A percentile compares a stretch with the other conserved stretches of the same genome.
phyloP scores from a whole-genome alignment of 2,797 vertebrate genomes.

The Xenops minutus region DNA sequence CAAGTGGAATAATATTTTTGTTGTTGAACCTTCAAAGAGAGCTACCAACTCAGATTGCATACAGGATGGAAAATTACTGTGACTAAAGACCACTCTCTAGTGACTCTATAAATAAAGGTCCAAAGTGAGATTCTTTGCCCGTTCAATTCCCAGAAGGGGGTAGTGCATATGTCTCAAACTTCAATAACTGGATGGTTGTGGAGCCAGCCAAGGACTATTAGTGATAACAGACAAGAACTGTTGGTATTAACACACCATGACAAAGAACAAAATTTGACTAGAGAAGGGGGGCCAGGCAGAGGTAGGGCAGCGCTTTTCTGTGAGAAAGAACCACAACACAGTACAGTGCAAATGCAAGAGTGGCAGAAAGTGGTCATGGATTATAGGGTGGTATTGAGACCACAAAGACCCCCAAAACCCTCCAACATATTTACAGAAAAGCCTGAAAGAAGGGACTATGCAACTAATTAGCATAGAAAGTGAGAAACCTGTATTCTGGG shows the following conservation, averaged over 20 bases:
- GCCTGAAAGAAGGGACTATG: neutral
- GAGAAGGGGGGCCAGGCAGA: neutral
- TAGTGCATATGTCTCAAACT: neutral
- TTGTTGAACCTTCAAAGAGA: neutral
- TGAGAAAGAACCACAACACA: neutral
- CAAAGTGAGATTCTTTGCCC: neutral
- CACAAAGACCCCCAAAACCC: neutral
- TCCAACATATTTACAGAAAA: neutral
- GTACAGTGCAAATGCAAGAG: neutral
- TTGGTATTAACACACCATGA: neutral
- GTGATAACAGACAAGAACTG: neutral
- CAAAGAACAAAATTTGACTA: neutral
- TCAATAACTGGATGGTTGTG: accelerated
- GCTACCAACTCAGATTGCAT: neutral
- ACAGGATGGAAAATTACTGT: neutral
- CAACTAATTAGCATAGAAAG: neutral
- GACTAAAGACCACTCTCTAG: neutral
- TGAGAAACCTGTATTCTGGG: neutral
- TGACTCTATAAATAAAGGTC: neutral
- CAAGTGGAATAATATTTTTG: neutral
- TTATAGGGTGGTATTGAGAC: neutral
- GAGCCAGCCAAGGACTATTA: neutral
- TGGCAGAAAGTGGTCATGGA: neutral
- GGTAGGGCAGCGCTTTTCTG: neutral
- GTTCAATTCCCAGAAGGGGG: neutral